Evolutionary conservation across 2,888 invertebrate genomes (phyloP).

Genomic region (Drosophila nr. perissopoda): DNA sequence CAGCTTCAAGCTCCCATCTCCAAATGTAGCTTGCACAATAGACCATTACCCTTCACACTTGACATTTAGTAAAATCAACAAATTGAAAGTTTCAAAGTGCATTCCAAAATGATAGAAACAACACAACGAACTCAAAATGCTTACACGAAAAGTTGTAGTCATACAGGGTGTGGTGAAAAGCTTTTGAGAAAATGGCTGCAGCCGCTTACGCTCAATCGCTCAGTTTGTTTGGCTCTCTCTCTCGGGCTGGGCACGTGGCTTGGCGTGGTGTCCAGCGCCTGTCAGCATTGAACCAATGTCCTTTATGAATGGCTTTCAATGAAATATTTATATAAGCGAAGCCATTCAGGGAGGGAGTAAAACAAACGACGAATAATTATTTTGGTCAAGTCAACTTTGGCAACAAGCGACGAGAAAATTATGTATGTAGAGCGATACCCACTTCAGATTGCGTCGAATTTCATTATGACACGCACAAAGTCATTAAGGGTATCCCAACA

Average conservation of each 20-base stretch:
- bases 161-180: slow-evolving; percentile 69
- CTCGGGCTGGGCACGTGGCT: slow-evolving; percentile 59
- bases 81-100: slow-evolving; percentile 35
- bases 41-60: slow-evolving; percentile 70
- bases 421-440: not conserved
- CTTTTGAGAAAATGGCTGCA: slow-evolving; percentile 23
- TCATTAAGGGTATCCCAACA: slow-evolving; percentile 32
- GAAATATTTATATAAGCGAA: slow-evolving; percentile 72
- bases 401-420: slow-evolving; percentile 9
- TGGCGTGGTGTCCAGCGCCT: slow-evolving; percentile 39
- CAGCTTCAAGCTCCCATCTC: not conserved
- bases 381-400: slow-evolving; percentile 21
- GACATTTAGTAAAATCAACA: slow-evolving; percentile 61
- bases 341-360: slow-evolving; percentile 44
- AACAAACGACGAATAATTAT: slow-evolving; percentile 45
- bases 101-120: slow-evolving; percentile 27
- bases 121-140: slow-evolving; percentile 37
- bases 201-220: slow-evolving; percentile 12
- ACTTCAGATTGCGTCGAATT: slow-evolving; percentile 1
- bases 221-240: slow-evolving; percentile 31
- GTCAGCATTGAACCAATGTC: slow-evolving; percentile 49
- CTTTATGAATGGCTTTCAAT: slow-evolving; percentile 76
- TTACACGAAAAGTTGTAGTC: slow-evolving; percentile 37
- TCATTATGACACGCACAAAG: slow-evolving; percentile 25
- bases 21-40: slow-evolving; percentile 7